These are phyloP conservation scores for Marmota monax DNA, from an alignment of 2,113 vertebrate genomes.

Conservation along the genomic window DNA sequence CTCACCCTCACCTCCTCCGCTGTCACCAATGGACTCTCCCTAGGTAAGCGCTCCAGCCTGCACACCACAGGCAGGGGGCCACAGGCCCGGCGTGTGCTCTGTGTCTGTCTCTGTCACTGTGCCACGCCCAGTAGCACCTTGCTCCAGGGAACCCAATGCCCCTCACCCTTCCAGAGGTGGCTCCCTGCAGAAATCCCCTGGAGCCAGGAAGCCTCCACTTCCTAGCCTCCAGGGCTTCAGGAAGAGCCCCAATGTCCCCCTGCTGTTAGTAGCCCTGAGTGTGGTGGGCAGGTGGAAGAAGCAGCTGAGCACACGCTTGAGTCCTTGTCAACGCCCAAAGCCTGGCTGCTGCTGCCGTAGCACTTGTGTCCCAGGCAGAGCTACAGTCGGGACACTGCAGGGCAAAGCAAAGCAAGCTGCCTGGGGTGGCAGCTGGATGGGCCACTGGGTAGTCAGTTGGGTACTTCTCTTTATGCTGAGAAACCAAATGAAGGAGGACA, in stretches of 20 bases:
- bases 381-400: background rate
- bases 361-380: background rate
- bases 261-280: background rate
- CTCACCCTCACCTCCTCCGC: constrained; percentile 84
- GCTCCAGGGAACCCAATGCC: background rate
- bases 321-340: background rate
- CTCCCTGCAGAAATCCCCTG: background rate
- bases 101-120: constrained; percentile 66
- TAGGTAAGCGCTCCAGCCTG: constrained; percentile 86
- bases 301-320: background rate
- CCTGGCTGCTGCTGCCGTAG: background rate
- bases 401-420: background rate
- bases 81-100: constrained; percentile 45
- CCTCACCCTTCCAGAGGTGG: background rate
- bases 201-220: background rate
- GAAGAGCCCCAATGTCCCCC: background rate
- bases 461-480: background rate
- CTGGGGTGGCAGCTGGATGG: background rate
- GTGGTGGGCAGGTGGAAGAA: background rate
- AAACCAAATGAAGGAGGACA: background rate
- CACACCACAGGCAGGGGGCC: background rate
- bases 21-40: constrained; percentile 93
- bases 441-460: background rate
- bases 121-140: rapidly evolving
- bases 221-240: background rate